These are phyloP conservation scores for Anastatus disparis DNA, from an alignment of 1,140 invertebrate species.

Conservation along the genomic window DNA sequence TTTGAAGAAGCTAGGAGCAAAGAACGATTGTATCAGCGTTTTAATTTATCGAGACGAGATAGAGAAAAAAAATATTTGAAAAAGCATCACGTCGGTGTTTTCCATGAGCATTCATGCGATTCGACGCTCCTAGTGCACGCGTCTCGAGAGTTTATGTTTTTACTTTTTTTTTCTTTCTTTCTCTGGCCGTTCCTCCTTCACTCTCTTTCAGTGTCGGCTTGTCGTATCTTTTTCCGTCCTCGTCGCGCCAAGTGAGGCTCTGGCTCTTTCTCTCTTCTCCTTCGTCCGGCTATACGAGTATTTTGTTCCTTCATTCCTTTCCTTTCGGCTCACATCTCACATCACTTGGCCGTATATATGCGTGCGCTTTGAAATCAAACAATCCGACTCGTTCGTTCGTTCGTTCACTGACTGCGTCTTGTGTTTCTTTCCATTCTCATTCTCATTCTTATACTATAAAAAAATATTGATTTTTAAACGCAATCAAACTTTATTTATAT, in stretches of 20 bases:
- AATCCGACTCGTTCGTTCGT: too few relatives aligned
- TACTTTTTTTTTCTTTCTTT: neutral
- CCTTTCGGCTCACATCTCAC: constrained; percentile 27
- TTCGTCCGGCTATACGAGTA: constrained; percentile 36
- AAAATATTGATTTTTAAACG: neutral
- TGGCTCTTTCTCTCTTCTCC: constrained; percentile 14
- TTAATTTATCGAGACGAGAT: constrained; percentile 22
- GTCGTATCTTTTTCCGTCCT: constrained; percentile 44
- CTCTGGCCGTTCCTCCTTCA: neutral
- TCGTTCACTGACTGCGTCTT: neutral
- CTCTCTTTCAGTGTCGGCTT: constrained; percentile 39
- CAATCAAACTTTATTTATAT: too few relatives aligned
- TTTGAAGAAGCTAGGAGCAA: too few relatives aligned
- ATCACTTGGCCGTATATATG: constrained; percentile 6
- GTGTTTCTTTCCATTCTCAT: constrained; percentile 11
- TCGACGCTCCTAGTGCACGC: constrained; percentile 9
- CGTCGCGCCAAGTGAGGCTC: constrained; percentile 29
- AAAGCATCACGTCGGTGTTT: constrained; percentile 4
- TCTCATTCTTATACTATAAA: too few relatives aligned
- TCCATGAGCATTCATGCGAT: constrained; percentile 20
- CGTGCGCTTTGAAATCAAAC: constrained; percentile 35
- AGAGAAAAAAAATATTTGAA: constrained; percentile 21
- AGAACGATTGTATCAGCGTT: constrained; percentile 12
- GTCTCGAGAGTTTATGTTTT: neutral
- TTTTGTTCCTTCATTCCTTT: constrained; percentile 44